Evolutionary conservation across 2,113 vertebrate genomes (phyloP).

Genomic region (Microtus pennsylvanicus): DNA sequence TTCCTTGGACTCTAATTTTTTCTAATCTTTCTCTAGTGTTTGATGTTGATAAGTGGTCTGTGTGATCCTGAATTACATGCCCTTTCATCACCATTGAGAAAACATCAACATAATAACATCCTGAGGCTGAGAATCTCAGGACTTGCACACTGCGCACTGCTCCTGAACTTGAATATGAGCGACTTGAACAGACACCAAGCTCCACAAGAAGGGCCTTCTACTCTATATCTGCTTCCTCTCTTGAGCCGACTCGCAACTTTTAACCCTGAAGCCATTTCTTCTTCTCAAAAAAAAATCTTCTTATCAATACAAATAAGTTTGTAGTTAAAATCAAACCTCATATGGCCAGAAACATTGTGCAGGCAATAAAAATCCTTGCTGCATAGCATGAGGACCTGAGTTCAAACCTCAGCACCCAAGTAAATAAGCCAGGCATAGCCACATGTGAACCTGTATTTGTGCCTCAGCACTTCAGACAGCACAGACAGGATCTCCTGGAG

Average conservation of each 20-base stretch:
- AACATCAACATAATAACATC: neutral
- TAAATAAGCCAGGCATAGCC: no score
- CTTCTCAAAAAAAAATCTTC: neutral
- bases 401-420: neutral
- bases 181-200: neutral
- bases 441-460: neutral
- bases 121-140: neutral
- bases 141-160: neutral
- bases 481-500: neutral
- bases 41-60: neutral
- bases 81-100: neutral
- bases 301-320: neutral
- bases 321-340: neutral
- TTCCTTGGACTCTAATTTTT: slow-evolving; percentile 11
- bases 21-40: neutral
- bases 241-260: neutral
- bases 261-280: neutral
- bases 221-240: neutral
- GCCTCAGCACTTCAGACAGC: no score
- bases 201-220: neutral
- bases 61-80: neutral
- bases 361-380: neutral
- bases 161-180: neutral
- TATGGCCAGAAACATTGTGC: neutral
- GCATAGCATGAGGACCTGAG: neutral